A percentile compares a stretch with the other conserved stretches of the same genome.
Conservation (phyloP, 2,113 vertebrate species). For the Halichoerus grypus region DNA sequence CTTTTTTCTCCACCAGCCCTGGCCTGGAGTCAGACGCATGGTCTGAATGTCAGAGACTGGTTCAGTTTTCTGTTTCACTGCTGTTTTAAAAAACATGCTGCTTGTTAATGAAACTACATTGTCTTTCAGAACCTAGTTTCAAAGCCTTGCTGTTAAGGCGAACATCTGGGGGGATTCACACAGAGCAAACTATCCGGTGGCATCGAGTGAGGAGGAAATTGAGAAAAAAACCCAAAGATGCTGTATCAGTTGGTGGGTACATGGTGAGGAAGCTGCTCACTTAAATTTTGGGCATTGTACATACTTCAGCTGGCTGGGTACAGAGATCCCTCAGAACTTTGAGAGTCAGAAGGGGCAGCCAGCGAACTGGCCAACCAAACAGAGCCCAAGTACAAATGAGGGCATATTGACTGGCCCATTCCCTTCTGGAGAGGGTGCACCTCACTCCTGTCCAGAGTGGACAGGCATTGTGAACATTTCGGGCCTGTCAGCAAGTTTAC, state of each 20-base stretch:
- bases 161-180: not conserved
- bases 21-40: not conserved
- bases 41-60: not conserved
- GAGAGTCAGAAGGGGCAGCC: not conserved
- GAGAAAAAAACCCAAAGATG: not conserved
- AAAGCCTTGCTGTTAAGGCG: not conserved
- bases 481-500: not conserved
- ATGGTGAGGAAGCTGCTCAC: fast-evolving
- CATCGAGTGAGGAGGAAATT: not conserved
- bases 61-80: not conserved
- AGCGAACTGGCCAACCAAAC: fast-evolving
- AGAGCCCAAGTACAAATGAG: not conserved
- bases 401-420: not conserved
- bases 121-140: not conserved
- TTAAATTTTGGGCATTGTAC: fast-evolving
- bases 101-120: not conserved
- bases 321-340: not conserved
- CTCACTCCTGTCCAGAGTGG: fast-evolving
- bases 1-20: not conserved
- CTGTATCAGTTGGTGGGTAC: not conserved
- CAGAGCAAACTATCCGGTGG: not conserved
- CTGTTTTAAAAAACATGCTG: not conserved
- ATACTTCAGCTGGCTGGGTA: not conserved
- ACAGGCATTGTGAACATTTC: not conserved
- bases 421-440: fast-evolving